Evolutionary conservation across 2,113 vertebrate genomes (phyloP).

Genomic region (Probosciger aterrimus): DNA sequence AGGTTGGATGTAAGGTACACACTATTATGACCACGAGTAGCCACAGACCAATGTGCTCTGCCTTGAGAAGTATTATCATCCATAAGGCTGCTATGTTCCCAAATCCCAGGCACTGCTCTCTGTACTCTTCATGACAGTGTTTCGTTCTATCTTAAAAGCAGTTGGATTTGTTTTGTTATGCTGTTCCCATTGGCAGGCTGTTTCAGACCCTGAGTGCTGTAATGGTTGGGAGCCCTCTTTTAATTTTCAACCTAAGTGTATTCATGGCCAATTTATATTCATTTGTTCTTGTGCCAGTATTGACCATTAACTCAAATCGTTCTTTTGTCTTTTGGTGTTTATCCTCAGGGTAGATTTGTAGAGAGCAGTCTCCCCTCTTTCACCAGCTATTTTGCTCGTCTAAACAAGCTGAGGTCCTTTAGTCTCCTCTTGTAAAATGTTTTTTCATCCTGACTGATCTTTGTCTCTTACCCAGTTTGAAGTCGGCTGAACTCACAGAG

Average conservation of each 20-base stretch:
- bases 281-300: slow-evolving; percentile 27
- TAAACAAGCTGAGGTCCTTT: not conserved
- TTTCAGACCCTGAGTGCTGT: not conserved
- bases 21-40: not conserved
- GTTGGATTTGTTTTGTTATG: not conserved
- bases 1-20: not conserved
- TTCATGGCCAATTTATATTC: slow-evolving; percentile 1
- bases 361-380: not conserved
- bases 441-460: not conserved
- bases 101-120: not conserved
- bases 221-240: slow-evolving; percentile 7
- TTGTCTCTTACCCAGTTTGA: not conserved
- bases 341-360: not conserved
- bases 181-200: not conserved
- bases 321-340: slow-evolving; percentile 43
- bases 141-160: not conserved
- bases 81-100: not conserved
- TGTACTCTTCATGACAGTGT: not conserved
- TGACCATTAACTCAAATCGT: slow-evolving; percentile 1
- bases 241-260: slow-evolving; percentile 26
- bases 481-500: not conserved
- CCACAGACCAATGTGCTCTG: not conserved
- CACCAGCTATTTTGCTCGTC: slow-evolving; percentile 10
- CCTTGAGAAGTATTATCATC: not conserved
- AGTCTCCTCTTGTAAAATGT: not conserved